A percentile compares a stretch with the other conserved stretches of the same genome.
Evolutionary conservation across 2,888 invertebrate genomes (phyloP).

Genomic region (Drosophila niveifrons): DNA sequence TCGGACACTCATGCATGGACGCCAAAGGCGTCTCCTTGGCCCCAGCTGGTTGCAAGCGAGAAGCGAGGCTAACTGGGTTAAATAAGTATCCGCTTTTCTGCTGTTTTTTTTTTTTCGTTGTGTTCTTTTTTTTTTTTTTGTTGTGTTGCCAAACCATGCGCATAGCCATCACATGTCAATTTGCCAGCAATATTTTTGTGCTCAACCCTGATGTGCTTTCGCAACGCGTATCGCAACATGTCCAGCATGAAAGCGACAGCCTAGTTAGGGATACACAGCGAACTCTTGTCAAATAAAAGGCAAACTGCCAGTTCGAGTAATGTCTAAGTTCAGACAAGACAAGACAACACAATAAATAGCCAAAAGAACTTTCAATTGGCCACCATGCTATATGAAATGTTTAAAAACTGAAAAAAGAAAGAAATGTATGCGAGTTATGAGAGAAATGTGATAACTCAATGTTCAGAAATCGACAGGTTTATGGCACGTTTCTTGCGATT

Average conservation of each 20-base stretch:
- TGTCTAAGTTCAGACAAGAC: not conserved
- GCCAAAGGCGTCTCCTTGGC: constrained; percentile 20
- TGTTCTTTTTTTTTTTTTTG: not conserved
- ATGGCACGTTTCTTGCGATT: too few species aligned
- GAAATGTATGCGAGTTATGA: too few species aligned
- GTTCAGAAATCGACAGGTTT: not conserved
- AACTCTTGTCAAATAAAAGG: not conserved
- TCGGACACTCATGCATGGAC: constrained; percentile 20
- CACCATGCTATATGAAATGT: not conserved
- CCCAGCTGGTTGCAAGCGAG: constrained; percentile 25
- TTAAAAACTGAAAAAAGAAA: too few species aligned
- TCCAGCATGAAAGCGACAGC: not conserved
- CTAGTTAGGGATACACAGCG: constrained; percentile 2
- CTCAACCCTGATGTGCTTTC: not conserved
- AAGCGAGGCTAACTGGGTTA: constrained; percentile 36
- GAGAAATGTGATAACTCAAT: not conserved
- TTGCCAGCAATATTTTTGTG: constrained; percentile 35
- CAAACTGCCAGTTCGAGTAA: not conserved
- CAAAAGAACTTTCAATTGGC: not conserved
- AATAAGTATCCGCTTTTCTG: constrained; percentile 43
- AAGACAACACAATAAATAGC: not conserved
- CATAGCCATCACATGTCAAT: constrained; percentile 58
- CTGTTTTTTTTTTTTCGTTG: not conserved
- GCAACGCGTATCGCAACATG: not conserved
- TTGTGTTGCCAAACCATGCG: constrained; percentile 30